Conservation (phyloP, 2,113 vertebrate species). For the Tupaia chinensis region DNA sequence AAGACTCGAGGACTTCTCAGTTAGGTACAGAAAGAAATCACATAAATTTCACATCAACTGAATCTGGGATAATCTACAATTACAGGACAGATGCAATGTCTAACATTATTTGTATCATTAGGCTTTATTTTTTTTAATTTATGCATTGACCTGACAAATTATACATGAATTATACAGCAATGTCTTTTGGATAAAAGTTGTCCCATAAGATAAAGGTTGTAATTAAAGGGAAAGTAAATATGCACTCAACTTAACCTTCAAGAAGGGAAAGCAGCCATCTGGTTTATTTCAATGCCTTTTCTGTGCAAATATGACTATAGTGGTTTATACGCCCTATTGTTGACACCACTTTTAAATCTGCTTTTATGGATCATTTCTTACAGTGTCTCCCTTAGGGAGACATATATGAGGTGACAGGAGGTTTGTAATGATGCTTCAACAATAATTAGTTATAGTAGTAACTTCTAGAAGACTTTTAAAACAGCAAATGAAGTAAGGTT, state of each 20-base stretch:
- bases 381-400: not conserved
- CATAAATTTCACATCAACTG: not conserved
- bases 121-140: not conserved
- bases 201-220: not conserved
- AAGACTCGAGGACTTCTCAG: not conserved
- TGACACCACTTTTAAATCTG: conserved; percentile 61
- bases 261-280: conserved; percentile 62
- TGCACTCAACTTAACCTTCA: conserved; percentile 60
- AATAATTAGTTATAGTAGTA: conserved; percentile 53
- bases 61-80: not conserved
- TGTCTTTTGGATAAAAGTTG: conserved; percentile 50
- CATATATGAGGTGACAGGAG: conserved; percentile 29
- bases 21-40: not conserved
- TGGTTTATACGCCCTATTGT: conserved; percentile 41
- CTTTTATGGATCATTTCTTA: conserved; percentile 60
- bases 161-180: not conserved
- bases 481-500: not conserved
- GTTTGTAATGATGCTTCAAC: conserved; percentile 3
- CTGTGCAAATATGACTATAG: conserved; percentile 45
- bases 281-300: conserved; percentile 63
- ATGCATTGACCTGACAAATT: conserved; percentile 28
- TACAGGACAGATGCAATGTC: not conserved
- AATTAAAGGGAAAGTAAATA: conserved; percentile 54
- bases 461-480: conserved; percentile 44
- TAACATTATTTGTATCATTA: not conserved